Percentiles rank a stretch among this genome's conserved stretches.
phyloP scores from a whole-genome alignment of 1,140 invertebrate genomes.

The Helicoverpa zea region DNA sequence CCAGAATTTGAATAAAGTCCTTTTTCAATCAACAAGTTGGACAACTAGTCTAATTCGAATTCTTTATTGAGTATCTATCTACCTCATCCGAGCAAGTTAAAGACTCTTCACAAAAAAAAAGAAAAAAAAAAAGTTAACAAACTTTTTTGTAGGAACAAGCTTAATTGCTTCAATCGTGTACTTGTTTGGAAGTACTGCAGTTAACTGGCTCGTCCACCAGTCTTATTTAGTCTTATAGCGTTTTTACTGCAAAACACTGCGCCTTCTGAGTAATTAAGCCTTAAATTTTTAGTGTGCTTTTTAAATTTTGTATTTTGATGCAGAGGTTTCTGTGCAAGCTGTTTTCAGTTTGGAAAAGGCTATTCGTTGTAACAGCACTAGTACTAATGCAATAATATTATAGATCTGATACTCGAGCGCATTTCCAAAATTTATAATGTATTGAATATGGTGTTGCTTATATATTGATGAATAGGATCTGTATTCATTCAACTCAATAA shows the following conservation, averaged over 20 bases:
- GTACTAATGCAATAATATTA: no score
- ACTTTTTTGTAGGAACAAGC: constrained; percentile 14
- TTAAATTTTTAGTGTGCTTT: neutral
- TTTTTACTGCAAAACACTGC: constrained; percentile 7
- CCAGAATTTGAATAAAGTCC: neutral
- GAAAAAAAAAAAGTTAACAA: neutral
- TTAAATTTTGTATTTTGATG: neutral
- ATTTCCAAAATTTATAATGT: no score
- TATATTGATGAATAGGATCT: no score
- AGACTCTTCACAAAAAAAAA: neutral
- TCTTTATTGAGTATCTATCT: neutral
- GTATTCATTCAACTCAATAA: no score
- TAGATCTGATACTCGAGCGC: no score
- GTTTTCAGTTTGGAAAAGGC: neutral
- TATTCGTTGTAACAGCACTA: no score
- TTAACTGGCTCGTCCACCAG: neutral
- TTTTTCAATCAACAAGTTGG: neutral
- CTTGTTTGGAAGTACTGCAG: constrained; percentile 28
- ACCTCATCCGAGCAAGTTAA: neutral
- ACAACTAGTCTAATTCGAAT: neutral
- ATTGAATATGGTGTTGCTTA: no score
- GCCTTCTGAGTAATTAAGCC: neutral
- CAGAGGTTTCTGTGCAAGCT: neutral
- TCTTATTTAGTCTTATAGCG: neutral
- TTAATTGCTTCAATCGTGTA: constrained; percentile 23